Evolutionary conservation across 1,140 invertebrate species (phyloP), one percentile per base, ranked within the genome.

Genomic region (Piezodorus guildinii): DNA sequence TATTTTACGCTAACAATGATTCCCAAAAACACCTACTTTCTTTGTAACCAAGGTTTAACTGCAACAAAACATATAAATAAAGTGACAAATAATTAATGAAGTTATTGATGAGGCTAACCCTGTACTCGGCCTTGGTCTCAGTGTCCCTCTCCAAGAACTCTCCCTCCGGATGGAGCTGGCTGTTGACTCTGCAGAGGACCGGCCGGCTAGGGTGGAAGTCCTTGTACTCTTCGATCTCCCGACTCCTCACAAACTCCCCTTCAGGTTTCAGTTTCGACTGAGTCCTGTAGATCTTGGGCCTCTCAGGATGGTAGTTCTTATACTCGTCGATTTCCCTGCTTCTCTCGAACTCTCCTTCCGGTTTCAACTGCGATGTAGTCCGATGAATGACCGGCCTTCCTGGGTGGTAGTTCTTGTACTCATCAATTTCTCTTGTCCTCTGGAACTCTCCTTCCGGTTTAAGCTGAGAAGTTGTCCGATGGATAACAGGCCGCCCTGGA

Each of bases 361-460:
- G 62, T 23, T 67, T 69, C 39, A 69, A 62, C 21, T 66, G 64
- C 3, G 58, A 62, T 17, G 59, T 52, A 14, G 52, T 46, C 60
- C 62, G 19, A 30, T 65, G 60, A 8, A 62, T 52, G 10, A 68
- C 65, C n/a, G 56, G 63, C 19, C 67, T 60, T 23, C 62, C 46
- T 1, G 65, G 62, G 19, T 66, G 68, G 51, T 68, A 69, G 56
- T 70, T 68, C 16, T 58, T 54, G 43, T 56, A 69, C 51, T 68
- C 61, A 0, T 65, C 63, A 21, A 66, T 21, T 39, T 70, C 69
- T 1, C 66, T 62, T 10, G 61, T 21, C 15, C 45, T 60, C 21
- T 59, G 49, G 5, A 70, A 63, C 19, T 65, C 65, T 16, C 69
- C 69, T 65, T 70, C 69, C 1, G 66, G 67, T 39, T 67, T 68